Conservation (phyloP, 2,113 vertebrate genomes). For the Diglossa brunneiventris region DNA sequence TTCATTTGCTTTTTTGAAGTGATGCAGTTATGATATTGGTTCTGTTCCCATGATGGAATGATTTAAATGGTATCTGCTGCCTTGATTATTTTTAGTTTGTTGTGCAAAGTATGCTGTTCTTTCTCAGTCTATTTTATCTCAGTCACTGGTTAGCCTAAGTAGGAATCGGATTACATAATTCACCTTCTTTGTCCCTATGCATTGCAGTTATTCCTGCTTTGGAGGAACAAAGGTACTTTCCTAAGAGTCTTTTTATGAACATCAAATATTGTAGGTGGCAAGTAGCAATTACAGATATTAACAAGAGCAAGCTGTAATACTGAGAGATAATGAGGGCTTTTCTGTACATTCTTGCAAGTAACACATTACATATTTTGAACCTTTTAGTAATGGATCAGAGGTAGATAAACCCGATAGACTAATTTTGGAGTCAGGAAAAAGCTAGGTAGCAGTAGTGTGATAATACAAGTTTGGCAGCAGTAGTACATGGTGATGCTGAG, state of each 20-base stretch:
- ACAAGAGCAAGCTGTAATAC: neutral
- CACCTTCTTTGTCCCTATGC: neutral
- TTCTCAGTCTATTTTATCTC: slow-evolving; percentile 8
- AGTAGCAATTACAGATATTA: neutral
- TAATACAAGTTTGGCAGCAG: neutral
- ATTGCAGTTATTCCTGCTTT: neutral
- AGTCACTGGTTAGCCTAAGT: neutral
- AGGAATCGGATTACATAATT: slow-evolving; percentile 2
- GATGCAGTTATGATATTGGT: slow-evolving; percentile 26
- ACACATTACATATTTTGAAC: neutral
- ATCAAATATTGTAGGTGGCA: neutral
- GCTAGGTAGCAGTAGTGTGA: neutral
- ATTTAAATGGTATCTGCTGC: slow-evolving; percentile 28
- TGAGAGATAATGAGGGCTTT: neutral
- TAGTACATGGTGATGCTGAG: neutral
- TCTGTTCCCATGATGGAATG: slow-evolving; percentile 43
- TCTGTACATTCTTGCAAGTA: neutral
- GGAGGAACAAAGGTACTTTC: neutral
- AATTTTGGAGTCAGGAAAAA: neutral
- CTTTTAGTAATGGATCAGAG: neutral
- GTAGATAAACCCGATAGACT: neutral
- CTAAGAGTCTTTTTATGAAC: neutral
- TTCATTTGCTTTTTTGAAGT: slow-evolving; percentile 43
- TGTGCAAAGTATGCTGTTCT: slow-evolving; percentile 29
- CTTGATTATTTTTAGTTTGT: slow-evolving; percentile 56